Evolutionary conservation across 2,797 vertebrate species (phyloP).

Genomic region (Halcyon smyrnensis): DNA sequence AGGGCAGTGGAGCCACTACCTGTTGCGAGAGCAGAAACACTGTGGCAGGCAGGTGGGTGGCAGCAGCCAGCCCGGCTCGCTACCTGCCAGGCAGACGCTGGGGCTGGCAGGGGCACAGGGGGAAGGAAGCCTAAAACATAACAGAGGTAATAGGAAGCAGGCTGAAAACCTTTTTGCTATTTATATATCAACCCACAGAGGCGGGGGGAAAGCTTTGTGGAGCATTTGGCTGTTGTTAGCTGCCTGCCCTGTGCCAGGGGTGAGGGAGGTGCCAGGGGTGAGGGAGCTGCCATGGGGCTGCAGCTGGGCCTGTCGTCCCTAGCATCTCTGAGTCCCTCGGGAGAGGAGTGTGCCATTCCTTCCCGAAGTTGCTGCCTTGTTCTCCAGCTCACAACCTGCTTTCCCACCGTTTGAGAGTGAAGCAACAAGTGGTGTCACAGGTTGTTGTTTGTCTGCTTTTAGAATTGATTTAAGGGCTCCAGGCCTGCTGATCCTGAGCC

Average conservation of each 20-base stretch:
- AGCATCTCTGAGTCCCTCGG: neutral
- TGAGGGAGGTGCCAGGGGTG: neutral
- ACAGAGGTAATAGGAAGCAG: slow-evolving; percentile 38
- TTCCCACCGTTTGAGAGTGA: neutral
- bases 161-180: neutral
- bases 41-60: neutral
- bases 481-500: neutral
- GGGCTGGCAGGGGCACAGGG: neutral
- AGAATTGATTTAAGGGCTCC: neutral
- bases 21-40: neutral
- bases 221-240: neutral
- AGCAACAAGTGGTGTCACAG: neutral
- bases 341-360: rapidly evolving
- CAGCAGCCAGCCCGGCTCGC: neutral
- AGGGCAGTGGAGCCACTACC: neutral
- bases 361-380: neutral
- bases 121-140: slow-evolving; percentile 22
- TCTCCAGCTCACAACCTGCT: neutral
- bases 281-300: neutral
- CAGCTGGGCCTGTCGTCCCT: rapidly evolving
- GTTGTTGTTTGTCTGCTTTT: neutral
- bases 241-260: neutral
- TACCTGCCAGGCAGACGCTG: neutral
- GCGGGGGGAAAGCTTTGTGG: neutral
- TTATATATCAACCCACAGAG: neutral